phyloP scores from a whole-genome alignment of 2,888 invertebrate species.

The Xestia rhomboidea region DNA sequence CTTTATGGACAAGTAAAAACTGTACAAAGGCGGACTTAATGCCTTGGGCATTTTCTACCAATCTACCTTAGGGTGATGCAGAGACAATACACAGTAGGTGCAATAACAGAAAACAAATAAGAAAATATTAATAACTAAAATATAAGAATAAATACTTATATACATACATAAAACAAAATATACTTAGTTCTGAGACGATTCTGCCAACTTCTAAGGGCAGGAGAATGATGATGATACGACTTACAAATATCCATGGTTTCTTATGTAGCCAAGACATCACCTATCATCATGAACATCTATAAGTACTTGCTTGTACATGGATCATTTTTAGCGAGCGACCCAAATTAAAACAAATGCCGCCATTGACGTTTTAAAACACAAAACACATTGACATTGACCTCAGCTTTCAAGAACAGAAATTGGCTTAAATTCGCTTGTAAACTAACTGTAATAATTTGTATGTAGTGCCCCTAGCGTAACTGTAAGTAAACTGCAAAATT shows the following conservation, averaged over 20 bases:
- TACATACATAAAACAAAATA: no score
- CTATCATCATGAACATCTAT: neutral
- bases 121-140: no score
- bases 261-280: neutral
- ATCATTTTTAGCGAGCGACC: neutral
- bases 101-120: no score
- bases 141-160: no score
- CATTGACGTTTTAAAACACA: neutral
- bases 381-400: neutral
- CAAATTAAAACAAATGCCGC: neutral
- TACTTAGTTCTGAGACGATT: no score
- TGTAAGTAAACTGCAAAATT: neutral
- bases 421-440: conserved; percentile 8
- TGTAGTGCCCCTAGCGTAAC: conserved; percentile 12
- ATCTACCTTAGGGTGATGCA: no score
- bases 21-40: no score
- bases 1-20: no score
- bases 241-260: neutral
- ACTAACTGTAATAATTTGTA: neutral
- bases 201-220: no score
- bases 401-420: neutral
- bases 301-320: neutral
- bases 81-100: no score
- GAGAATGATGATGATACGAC: neutral
- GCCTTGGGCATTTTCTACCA: no score